Evolutionary conservation across 2,888 invertebrate species (phyloP).

Genomic region (Patella ulyssiponensis): DNA sequence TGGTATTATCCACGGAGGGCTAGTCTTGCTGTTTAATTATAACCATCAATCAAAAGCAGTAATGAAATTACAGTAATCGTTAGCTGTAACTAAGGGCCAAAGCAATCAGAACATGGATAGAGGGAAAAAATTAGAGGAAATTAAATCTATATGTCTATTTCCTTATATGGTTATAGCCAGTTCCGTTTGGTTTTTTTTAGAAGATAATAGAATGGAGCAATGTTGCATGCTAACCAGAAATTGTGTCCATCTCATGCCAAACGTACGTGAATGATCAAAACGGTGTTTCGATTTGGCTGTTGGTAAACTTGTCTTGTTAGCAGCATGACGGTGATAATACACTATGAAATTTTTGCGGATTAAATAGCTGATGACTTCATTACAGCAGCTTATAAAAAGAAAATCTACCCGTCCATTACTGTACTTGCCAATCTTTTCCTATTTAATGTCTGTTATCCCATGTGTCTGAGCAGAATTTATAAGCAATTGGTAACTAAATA

Average conservation of each 20-base stretch:
- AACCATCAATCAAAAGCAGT: conserved; percentile 46
- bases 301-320: too few species aligned
- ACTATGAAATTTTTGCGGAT: conserved; percentile 20
- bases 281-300: too few species aligned
- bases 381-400: conserved; percentile 29
- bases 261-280: too few species aligned
- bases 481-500: too few species aligned
- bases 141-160: conserved; percentile 32
- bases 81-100: conserved; percentile 25
- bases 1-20: conserved; percentile 20
- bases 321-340: too few species aligned
- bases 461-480: conserved; percentile 4
- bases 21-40: conserved; percentile 37
- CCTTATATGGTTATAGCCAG: conserved; percentile 20
- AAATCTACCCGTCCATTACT: conserved; percentile 27
- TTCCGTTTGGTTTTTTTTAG: background rate
- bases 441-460: conserved; percentile 1
- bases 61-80: conserved; percentile 50
- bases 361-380: conserved; percentile 29
- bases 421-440: conserved; percentile 22
- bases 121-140: conserved; percentile 25
- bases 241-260: too few species aligned
- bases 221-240: background rate
- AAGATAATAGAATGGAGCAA: background rate
- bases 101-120: conserved; percentile 27